Evolutionary conservation across 1,140 invertebrate species (phyloP).

Genomic region (Drosophila melanogaster): Release_6_plus_ISO1_MT NT_033779.5:16379001-16379500

Average conservation of each 20-base stretch:
- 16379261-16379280: background rate
- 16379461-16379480: conserved; percentile 32
- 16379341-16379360: background rate
- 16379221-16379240: background rate
- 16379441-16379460: conserved; percentile 54
- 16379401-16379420: background rate
- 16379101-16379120: conserved; percentile 53
- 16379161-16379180: conserved; percentile 4
- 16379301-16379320: too few relatives aligned
- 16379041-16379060: conserved; percentile 78
- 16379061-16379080: conserved; percentile 39
- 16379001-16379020: conserved; percentile 83
- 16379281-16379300: background rate
- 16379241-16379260: conserved; percentile 32
- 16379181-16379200: conserved; percentile 7
- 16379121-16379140: conserved; percentile 52
- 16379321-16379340: too few relatives aligned
- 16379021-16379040: conserved; percentile 84
- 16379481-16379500: conserved; percentile 36
- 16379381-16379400: background rate
- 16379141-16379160: conserved; percentile 55
- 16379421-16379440: background rate
- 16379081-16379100: conserved; percentile 20
- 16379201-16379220: conserved; percentile 26
- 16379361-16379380: background rate